A percentile compares a stretch with the other conserved stretches of the same genome.
phyloP scores from a whole-genome alignment of 2,797 vertebrate species.

The Rhabdophis nuchalis region DNA sequence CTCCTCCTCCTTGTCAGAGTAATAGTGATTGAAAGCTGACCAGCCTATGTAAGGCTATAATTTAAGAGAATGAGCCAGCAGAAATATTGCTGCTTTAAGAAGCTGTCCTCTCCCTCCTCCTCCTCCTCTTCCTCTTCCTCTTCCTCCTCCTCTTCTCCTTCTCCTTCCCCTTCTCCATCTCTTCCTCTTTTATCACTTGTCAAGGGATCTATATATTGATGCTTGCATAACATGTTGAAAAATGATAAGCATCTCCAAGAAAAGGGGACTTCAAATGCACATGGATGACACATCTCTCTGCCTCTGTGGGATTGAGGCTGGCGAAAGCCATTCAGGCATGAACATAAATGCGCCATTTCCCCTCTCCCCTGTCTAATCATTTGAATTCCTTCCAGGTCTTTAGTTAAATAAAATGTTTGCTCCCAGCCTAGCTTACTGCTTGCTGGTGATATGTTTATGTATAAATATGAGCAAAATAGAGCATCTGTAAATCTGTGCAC shows the following conservation, averaged over 20 bases:
- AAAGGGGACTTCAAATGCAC: background rate
- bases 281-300: background rate
- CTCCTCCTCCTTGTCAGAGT: too few relatives aligned
- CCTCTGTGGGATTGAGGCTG: conserved; percentile 4
- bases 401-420: background rate
- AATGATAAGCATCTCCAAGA: conserved; percentile 30
- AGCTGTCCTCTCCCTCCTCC: too few relatives aligned
- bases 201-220: too few relatives aligned
- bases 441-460: background rate
- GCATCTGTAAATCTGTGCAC: background rate
- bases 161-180: too few relatives aligned
- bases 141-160: too few relatives aligned
- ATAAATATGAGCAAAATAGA: background rate
- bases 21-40: too few relatives aligned
- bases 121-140: too few relatives aligned
- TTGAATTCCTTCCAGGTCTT: background rate
- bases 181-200: too few relatives aligned
- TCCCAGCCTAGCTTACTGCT: background rate
- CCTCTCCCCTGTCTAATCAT: background rate
- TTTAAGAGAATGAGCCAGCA: too few relatives aligned
- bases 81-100: too few relatives aligned
- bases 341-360: background rate
- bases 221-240: too few relatives aligned
- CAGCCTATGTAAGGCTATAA: too few relatives aligned
- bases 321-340: conserved; percentile 12